These are phyloP conservation scores for Manis crassicaudata DNA, from an alignment of 2,797 vertebrate genomes.

Conservation along the genomic window DNA sequence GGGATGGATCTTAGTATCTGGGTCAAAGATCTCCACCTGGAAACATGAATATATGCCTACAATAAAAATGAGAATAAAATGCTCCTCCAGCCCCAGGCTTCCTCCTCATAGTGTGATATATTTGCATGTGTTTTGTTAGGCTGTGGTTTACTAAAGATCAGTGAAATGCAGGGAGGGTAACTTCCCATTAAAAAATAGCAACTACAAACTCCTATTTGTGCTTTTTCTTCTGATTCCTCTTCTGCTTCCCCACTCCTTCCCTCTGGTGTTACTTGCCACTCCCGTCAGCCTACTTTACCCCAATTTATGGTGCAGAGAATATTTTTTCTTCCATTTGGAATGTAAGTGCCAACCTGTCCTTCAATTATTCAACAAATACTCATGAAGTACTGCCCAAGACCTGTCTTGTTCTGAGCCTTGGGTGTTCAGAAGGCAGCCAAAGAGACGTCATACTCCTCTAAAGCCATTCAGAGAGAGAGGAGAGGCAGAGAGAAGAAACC, in stretches of 20 bases:
- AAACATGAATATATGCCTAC: neutral
- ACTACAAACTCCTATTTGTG: neutral
- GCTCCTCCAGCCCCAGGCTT: neutral
- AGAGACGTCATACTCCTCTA: neutral
- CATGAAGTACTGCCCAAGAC: neutral
- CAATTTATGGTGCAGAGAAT: neutral
- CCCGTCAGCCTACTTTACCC: neutral
- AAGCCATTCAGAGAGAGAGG: neutral
- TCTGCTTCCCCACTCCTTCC: neutral
- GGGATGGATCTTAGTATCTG: neutral
- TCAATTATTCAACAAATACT: neutral
- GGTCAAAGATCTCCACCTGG: neutral
- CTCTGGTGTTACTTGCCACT: neutral
- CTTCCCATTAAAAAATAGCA: neutral
- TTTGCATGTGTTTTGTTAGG: constrained; percentile 9
- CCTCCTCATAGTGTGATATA: neutral
- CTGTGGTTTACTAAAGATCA: neutral
- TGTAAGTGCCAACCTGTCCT: neutral
- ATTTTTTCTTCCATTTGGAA: neutral
- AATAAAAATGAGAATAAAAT: neutral
- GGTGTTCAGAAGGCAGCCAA: neutral
- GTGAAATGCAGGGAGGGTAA: neutral
- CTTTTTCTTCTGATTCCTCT: neutral
- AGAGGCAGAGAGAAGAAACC: neutral
- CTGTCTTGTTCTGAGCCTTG: neutral